Percentiles rank a stretch among this genome's conserved stretches.
Conservation (phyloP, 2,888 invertebrate genomes). For the Mantis religiosa region DNA sequence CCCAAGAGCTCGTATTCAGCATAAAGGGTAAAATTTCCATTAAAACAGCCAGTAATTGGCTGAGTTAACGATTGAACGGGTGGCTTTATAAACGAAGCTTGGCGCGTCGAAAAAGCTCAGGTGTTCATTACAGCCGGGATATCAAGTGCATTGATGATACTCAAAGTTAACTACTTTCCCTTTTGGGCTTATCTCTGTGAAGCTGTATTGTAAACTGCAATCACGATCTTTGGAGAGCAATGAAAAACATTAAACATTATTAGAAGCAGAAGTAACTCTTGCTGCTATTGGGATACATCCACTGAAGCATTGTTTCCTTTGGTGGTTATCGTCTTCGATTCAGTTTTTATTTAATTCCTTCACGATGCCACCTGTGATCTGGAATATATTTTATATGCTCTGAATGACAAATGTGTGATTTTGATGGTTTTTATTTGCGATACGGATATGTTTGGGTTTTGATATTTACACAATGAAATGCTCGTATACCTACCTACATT, state of each 20-base stretch:
- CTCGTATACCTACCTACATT: too few species aligned
- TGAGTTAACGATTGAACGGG: not conserved
- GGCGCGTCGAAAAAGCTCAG: not conserved
- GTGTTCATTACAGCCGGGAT: not conserved
- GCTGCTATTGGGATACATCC: too few species aligned
- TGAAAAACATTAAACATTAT: not conserved
- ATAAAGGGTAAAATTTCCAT: not conserved
- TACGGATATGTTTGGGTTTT: too few species aligned
- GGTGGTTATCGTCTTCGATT: too few species aligned
- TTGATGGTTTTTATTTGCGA: too few species aligned
- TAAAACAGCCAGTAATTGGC: not conserved
- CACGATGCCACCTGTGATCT: too few species aligned
- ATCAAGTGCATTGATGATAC: not conserved
- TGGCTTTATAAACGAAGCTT: not conserved
- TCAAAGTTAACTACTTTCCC: not conserved
- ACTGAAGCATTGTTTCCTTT: too few species aligned
- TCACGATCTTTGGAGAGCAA: not conserved
- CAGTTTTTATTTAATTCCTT: too few species aligned
- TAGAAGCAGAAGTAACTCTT: too few species aligned
- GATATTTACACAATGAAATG: too few species aligned
- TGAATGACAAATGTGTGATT: too few species aligned
- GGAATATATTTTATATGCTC: too few species aligned
- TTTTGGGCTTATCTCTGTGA: not conserved
- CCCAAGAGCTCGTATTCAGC: not conserved
- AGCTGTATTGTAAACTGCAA: not conserved